A percentile compares a stretch with the other conserved stretches of the same genome.
Conservation (phyloP, 2,888 invertebrate species). For the Prosopocoilus inquinatus region DNA sequence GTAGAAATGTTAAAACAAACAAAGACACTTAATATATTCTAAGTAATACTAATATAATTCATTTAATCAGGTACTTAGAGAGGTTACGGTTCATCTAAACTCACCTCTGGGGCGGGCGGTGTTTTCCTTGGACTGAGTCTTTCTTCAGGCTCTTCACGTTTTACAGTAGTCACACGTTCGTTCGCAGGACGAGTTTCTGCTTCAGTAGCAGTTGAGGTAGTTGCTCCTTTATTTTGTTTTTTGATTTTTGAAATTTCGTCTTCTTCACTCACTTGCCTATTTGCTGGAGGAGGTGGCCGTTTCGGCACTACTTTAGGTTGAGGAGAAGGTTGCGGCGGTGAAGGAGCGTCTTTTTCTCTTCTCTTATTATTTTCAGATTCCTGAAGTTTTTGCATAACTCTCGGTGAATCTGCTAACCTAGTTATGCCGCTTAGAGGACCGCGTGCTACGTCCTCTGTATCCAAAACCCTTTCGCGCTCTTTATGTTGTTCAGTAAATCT, state of each 20-base stretch:
- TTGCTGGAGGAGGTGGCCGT: constrained; percentile 59
- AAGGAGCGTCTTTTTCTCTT: constrained; percentile 68
- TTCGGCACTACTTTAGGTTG: constrained; percentile 54
- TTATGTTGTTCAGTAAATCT: constrained; percentile 66
- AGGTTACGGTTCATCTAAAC: constrained; percentile 57
- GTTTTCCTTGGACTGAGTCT: constrained; percentile 59
- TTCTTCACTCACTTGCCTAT: constrained; percentile 82
- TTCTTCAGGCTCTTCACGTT: constrained; percentile 49
- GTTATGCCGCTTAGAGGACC: constrained; percentile 88
- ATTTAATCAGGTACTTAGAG: constrained; percentile 46
- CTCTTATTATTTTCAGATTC: constrained; percentile 73
- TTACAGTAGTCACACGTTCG: constrained; percentile 54
- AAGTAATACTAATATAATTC: constrained; percentile 25
- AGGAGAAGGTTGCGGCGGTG: constrained; percentile 56
- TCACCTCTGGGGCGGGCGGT: constrained; percentile 75
- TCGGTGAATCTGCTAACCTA: constrained; percentile 80
- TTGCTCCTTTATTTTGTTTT: constrained; percentile 77
- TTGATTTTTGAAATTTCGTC: constrained; percentile 87
- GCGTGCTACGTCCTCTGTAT: constrained; percentile 85
- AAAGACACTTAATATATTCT: constrained; percentile 33
- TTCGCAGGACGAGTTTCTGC: constrained; percentile 47
- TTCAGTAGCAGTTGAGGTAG: constrained; percentile 54
- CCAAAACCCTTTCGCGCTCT: constrained; percentile 73
- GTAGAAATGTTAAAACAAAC: constrained; percentile 37
- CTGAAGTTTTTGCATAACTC: constrained; percentile 85